Evolutionary conservation across 2,113 vertebrate species (phyloP).

Genomic region (Anhinga anhinga): DNA sequence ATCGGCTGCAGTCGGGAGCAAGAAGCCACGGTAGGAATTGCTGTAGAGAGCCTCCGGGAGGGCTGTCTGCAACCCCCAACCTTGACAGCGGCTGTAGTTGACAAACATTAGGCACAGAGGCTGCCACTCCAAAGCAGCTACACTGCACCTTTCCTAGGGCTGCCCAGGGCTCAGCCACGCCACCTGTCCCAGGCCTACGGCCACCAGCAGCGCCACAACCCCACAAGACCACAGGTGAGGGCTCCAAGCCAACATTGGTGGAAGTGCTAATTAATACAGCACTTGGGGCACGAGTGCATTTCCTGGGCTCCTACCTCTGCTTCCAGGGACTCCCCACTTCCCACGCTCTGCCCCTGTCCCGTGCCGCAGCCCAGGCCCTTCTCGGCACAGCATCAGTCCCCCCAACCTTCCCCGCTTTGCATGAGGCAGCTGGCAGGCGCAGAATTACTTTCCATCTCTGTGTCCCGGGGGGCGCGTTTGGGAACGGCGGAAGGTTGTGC

Average conservation of each 20-base stretch:
- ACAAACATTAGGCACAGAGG: background rate
- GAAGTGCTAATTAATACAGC: background rate
- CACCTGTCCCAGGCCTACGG: accelerated
- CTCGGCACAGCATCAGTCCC: background rate
- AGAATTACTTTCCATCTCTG: background rate
- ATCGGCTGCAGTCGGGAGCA: background rate
- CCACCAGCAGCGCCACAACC: accelerated
- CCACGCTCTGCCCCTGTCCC: background rate
- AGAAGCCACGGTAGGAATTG: background rate
- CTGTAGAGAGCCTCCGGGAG: background rate
- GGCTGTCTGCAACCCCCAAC: background rate
- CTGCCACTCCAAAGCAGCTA: background rate
- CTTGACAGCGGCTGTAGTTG: background rate
- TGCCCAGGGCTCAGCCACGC: background rate
- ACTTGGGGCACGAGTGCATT: accelerated
- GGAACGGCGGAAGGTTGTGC: background rate
- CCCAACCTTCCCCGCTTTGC: background rate
- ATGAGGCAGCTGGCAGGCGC: background rate
- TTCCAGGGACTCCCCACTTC: background rate
- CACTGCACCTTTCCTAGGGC: background rate
- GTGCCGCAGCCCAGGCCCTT: background rate
- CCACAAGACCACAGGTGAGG: accelerated
- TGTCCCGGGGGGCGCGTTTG: background rate
- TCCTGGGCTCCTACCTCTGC: background rate
- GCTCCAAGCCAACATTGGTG: accelerated